Evolutionary conservation across 2,888 invertebrate genomes (phyloP), one percentile per base, ranked within the genome.

Genomic region (Agrilus cyanescens): DNA sequence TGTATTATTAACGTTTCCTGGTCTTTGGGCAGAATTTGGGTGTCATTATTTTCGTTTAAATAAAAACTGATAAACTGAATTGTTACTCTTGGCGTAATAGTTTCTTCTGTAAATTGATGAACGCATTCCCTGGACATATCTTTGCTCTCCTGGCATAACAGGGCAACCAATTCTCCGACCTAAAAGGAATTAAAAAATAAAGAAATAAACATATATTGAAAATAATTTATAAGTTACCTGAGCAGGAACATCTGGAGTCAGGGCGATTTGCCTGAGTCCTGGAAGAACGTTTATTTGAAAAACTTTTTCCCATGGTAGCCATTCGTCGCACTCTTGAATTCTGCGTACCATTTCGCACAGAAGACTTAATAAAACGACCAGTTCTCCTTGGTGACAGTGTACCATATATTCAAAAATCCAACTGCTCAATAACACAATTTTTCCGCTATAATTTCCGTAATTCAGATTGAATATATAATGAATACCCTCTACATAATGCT

Each of bases 331-430:
- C 12, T 46, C 50, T 8, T 46, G 47, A 3, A 56, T 41, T 35
- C 46, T 49, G 25, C 60, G 56, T 10, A 63, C 42, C 4, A 56
- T 48, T n/a, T 42, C 45, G 18, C 55, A 44, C 16, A 65, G 48
- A 8, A 59, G 49, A 15, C 59, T 55, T 12, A 65, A 44, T 6
- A 61, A 48, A 8, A 43, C 34, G 18, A 53, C 53, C 15, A 66
- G 49, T 37, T 67, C 66, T 1, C 51, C 41, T 37, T 56, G 50
- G 37, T 59, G 55, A 45, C 65, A 65, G 4, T 49, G 46, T 12
- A 53, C 46, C 43, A 60, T 46, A 47, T 64, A 67, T 44, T 57
- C 58, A 12, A 48, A 43, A 20, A 63, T 49, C 66, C 66, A 67
- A n/a, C 48, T 33, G 37, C 58, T 56, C 4, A 67, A 48, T 16